These are phyloP conservation scores for Protosalanx chinensis DNA, from an alignment of 2,797 vertebrate species.

Conservation along the genomic window DNA sequence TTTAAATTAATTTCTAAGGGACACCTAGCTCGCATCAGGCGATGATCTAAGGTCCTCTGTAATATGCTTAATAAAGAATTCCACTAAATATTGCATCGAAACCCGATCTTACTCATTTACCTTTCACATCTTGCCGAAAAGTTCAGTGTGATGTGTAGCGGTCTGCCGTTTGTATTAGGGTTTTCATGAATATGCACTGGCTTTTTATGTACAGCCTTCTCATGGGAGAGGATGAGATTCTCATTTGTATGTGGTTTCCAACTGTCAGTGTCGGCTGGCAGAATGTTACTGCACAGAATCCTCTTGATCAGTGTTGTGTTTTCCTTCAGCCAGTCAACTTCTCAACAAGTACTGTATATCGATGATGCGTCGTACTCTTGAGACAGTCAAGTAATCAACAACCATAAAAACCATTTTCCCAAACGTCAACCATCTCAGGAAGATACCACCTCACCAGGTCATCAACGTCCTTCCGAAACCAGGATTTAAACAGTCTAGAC, in stretches of 20 bases:
- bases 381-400: slow-evolving; percentile 5
- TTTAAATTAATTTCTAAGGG: slow-evolving; percentile 73
- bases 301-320: too few species aligned
- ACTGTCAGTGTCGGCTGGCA: too few species aligned
- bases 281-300: too few species aligned
- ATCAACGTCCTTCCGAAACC: background rate
- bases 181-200: slow-evolving; percentile 55
- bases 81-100: slow-evolving; percentile 24
- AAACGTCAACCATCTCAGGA: background rate
- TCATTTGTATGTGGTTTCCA: background rate
- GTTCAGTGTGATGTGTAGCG: slow-evolving; percentile 30
- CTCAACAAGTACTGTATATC: background rate
- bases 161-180: slow-evolving; percentile 39
- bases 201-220: slow-evolving; percentile 33
- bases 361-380: background rate
- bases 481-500: too few species aligned
- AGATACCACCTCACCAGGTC: background rate
- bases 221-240: slow-evolving; percentile 18
- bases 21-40: slow-evolving; percentile 54
- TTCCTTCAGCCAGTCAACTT: too few species aligned
- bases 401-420: slow-evolving; percentile 33
- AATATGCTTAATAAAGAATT: slow-evolving; percentile 31
- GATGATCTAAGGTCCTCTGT: slow-evolving; percentile 52
- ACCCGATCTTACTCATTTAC: slow-evolving; percentile 40
- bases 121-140: slow-evolving; percentile 43